Conservation (phyloP, 2,113 vertebrate genomes). For the Sturnus vulgaris region DNA sequence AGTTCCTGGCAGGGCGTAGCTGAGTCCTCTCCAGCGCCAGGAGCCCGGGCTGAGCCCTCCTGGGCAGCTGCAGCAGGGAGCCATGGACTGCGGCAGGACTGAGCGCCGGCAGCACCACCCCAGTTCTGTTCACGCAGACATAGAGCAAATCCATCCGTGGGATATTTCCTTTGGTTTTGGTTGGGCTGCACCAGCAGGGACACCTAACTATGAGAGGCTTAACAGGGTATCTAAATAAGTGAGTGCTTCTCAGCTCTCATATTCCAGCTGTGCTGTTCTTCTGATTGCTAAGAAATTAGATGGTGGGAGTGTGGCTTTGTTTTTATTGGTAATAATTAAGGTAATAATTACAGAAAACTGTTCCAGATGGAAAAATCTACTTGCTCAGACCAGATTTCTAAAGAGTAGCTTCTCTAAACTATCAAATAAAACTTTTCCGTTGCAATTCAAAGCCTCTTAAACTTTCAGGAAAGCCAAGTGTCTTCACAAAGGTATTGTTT, state of each 20-base stretch:
- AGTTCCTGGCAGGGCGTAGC: fast-evolving
- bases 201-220: not conserved
- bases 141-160: not conserved
- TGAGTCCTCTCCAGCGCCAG: not conserved
- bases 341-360: not conserved
- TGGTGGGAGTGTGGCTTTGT: not conserved
- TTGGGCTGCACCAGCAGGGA: fast-evolving
- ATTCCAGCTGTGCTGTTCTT: not conserved
- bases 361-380: slow-evolving; percentile 2
- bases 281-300: not conserved
- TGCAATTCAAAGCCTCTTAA: not conserved
- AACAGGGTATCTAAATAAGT: not conserved
- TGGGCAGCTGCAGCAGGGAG: not conserved
- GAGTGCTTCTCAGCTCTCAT: not conserved
- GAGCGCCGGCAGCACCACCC: not conserved
- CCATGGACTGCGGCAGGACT: too few species aligned
- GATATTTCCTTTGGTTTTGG: not conserved
- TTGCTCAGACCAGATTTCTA: not conserved
- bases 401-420: not conserved
- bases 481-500: not conserved
- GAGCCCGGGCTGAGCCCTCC: too few species aligned
- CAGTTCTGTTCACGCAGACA: not conserved
- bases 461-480: not conserved
- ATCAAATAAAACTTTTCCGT: not conserved
- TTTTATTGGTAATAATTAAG: not conserved